A percentile compares a stretch with the other conserved stretches of the same genome.
These are phyloP conservation scores for Listrodromus nycthemerus DNA, from an alignment of 2,888 invertebrate genomes.

Conservation along the genomic window DNA sequence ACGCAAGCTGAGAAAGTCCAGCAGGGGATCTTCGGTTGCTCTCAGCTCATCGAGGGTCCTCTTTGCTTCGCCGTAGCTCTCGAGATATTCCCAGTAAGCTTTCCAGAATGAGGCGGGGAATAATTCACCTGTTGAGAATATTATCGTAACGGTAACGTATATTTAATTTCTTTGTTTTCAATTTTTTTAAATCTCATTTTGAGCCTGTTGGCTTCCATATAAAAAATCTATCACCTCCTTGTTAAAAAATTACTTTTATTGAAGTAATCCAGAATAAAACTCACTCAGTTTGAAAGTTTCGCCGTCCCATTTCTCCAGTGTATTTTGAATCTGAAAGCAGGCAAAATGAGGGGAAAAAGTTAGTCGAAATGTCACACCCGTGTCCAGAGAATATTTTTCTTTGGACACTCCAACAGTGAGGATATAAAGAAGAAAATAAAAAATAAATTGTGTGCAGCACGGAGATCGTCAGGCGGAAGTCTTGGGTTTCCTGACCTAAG, in stretches of 20 bases:
- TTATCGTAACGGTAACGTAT: slow-evolving; percentile 25
- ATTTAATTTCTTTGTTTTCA: neutral
- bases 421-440: slow-evolving; percentile 2
- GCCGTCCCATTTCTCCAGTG: slow-evolving; percentile 80
- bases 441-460: slow-evolving; percentile 10
- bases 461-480: slow-evolving; percentile 27
- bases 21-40: slow-evolving; percentile 88
- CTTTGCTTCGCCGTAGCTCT: slow-evolving; percentile 87
- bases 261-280: slow-evolving; percentile 64
- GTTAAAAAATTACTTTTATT: neutral
- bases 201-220: neutral
- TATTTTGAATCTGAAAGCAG: slow-evolving; percentile 79
- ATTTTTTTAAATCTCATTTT: neutral
- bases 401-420: slow-evolving; percentile 29
- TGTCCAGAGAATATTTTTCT: slow-evolving; percentile 30
- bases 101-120: slow-evolving; percentile 89
- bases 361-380: neutral
- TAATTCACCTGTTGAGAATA: slow-evolving; percentile 84
- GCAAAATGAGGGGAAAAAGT: slow-evolving; percentile 64
- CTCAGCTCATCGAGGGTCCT: slow-evolving; percentile 88
- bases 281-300: slow-evolving; percentile 80
- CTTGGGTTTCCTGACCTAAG: slow-evolving; percentile 69
- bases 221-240: neutral
- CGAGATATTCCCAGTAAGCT: slow-evolving; percentile 88
- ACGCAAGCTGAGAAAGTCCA: slow-evolving; percentile 88